Evolutionary conservation across 2,888 invertebrate genomes (phyloP), one percentile per base, ranked within the genome.

Genomic region (Trilocha varians): DNA sequence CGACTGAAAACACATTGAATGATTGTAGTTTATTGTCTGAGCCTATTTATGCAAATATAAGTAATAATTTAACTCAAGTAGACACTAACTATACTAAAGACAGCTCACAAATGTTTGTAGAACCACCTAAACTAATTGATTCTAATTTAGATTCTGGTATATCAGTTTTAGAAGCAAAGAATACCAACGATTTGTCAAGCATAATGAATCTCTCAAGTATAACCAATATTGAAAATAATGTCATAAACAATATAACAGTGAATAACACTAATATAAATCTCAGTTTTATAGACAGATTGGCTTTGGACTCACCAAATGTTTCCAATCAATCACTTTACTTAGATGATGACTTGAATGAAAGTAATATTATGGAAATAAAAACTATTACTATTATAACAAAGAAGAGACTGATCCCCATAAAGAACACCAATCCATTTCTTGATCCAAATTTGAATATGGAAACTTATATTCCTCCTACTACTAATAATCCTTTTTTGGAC

Each of bases 321-420:
- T 78, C 83, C 1, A 79, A 82, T 17, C 76, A 76, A 50, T 83
- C 84, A 0, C 49, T 87, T 13, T 80, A 70, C 45, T 62, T 82
- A 2, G 87, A 87, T 43, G 87, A 87, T 52, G 87, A 87, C 56
- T 62, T 87, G 35, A 87, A 87, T 49, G 87, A 87, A 58, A 87
- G 87, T 43, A 87, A 87, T 46, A 87, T 87, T 15, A 87, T 87
- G 87, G 87, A 87, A 50, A 85, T 87, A 2, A 87, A 87, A 70
- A 84, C 86, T 1, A 86, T 87, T 2, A 85, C 84, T 36, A 79
- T 83, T 9, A 76, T 85, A 13, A 83, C 83, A 0, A 85, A 80
- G 44, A 84, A 78, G 54, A 82, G 79, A 49, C 50, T 65, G 13
- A 48, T 74, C 6, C 43, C 55, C 5, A 58, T 55, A 2, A 57